Evolutionary conservation across 2,888 invertebrate species (phyloP).

Genomic region (Charanyca ferruginea): DNA sequence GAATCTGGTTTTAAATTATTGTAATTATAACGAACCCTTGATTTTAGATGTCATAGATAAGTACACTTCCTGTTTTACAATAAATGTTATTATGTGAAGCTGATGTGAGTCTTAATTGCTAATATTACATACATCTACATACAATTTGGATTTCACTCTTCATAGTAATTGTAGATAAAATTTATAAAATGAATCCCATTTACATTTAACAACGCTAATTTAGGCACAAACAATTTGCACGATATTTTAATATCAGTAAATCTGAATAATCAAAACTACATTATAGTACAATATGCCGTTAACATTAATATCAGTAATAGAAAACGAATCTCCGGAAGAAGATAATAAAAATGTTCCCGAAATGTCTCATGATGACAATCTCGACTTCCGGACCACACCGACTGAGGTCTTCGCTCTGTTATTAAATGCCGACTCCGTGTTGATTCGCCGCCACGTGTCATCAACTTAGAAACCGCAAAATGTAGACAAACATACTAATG

Average conservation of each 20-base stretch:
- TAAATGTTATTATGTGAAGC: constrained; percentile 48
- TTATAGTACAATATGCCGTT: constrained; percentile 60
- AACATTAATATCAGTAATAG: constrained; percentile 72
- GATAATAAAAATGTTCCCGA: constrained; percentile 79
- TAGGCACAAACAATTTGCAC: constrained; percentile 56
- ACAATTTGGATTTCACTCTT: constrained; percentile 47
- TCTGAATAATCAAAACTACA: constrained; percentile 44
- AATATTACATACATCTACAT: constrained; percentile 12
- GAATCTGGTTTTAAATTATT: constrained; percentile 58
- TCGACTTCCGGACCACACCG: constrained; percentile 88
- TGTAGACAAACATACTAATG: constrained; percentile 62
- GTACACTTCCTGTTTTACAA: constrained; percentile 64
- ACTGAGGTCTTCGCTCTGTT: constrained; percentile 72
- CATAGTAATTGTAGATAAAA: constrained; percentile 35
- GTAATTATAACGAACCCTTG: constrained; percentile 60
- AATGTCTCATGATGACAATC: constrained; percentile 80
- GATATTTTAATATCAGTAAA: constrained; percentile 29
- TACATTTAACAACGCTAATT: constrained; percentile 37
- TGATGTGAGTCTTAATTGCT: constrained; percentile 49
- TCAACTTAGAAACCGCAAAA: constrained; percentile 76
- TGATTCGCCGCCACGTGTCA: constrained; percentile 78
- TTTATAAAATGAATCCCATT: constrained; percentile 17
- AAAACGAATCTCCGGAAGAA: constrained; percentile 74
- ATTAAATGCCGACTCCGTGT: constrained; percentile 76
- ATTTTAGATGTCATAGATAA: constrained; percentile 66